Evolutionary conservation across 2,113 vertebrate species (phyloP).

Genomic region (Heteronetta atricapilla): DNA sequence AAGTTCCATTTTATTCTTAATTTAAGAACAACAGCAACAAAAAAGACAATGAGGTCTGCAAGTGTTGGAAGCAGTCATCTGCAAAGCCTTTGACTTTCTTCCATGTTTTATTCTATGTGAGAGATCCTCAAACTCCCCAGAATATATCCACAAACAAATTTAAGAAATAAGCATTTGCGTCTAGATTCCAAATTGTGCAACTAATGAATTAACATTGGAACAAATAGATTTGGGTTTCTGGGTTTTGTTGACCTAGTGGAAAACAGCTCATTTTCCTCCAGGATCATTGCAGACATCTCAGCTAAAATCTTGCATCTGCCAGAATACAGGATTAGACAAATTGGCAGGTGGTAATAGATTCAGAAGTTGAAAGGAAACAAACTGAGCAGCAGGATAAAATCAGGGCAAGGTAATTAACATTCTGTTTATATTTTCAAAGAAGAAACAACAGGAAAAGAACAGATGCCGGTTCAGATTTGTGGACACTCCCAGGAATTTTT

Average conservation of each 20-base stretch:
- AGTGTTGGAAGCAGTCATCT: background rate
- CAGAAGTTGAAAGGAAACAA: slow-evolving; percentile 69
- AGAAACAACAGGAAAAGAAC: slow-evolving; percentile 65
- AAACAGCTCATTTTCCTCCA: slow-evolving; percentile 8
- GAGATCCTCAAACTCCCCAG: background rate
- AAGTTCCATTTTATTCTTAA: slow-evolving; percentile 15
- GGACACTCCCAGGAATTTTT: slow-evolving; percentile 60
- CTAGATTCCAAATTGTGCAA: background rate
- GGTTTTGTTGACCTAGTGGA: background rate
- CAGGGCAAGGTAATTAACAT: slow-evolving; percentile 67
- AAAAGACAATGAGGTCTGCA: background rate
- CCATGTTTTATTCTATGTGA: background rate
- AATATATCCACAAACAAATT: background rate
- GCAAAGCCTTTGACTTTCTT: background rate
- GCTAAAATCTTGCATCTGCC: slow-evolving; percentile 45
- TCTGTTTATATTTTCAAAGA: slow-evolving; percentile 69
- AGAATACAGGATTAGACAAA: slow-evolving; percentile 66
- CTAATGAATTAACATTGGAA: background rate
- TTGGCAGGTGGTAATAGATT: slow-evolving; percentile 67
- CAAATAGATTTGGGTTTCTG: slow-evolving; percentile 2
- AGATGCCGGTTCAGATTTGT: slow-evolving; percentile 50
- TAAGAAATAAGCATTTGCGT: background rate
- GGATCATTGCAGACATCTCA: slow-evolving; percentile 28
- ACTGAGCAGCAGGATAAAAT: slow-evolving; percentile 66
- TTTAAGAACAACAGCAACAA: background rate